A percentile compares a stretch with the other conserved stretches of the same genome.
Evolutionary conservation across 2,797 vertebrate genomes (phyloP).

Genomic region (Nyctibius grandis): DNA sequence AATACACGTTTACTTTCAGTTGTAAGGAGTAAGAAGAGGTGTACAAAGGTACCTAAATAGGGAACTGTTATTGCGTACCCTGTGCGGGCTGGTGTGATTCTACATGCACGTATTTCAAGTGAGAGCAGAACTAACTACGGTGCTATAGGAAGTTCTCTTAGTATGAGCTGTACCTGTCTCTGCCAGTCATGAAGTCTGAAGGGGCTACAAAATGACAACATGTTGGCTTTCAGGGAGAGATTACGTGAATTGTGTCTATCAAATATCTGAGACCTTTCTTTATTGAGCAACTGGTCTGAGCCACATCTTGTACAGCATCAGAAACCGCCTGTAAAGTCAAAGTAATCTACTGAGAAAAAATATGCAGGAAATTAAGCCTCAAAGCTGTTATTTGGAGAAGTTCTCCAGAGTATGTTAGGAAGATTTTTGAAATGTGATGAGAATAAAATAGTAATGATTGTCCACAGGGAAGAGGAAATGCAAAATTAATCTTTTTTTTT

Average conservation of each 20-base stretch:
- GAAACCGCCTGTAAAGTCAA: not conserved
- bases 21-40: not conserved
- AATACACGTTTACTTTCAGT: not conserved
- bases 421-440: not conserved
- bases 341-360: not conserved
- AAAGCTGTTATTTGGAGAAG: not conserved
- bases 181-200: not conserved
- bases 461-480: not conserved
- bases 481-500: not conserved
- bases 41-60: not conserved
- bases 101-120: rapidly evolving
- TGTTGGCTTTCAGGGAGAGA: not conserved
- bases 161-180: not conserved
- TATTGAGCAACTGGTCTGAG: not conserved
- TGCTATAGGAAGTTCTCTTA: not conserved
- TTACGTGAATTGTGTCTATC: not conserved
- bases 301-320: not conserved
- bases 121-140: not conserved
- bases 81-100: not conserved
- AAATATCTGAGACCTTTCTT: not conserved
- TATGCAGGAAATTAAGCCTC: not conserved
- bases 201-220: not conserved
- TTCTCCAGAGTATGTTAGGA: not conserved
- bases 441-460: not conserved
- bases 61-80: not conserved